A percentile compares a stretch with the other conserved stretches of the same genome.
These are phyloP conservation scores for Nephrotoma flavescens DNA, from an alignment of 2,888 invertebrate species.

Conservation along the genomic window DNA sequence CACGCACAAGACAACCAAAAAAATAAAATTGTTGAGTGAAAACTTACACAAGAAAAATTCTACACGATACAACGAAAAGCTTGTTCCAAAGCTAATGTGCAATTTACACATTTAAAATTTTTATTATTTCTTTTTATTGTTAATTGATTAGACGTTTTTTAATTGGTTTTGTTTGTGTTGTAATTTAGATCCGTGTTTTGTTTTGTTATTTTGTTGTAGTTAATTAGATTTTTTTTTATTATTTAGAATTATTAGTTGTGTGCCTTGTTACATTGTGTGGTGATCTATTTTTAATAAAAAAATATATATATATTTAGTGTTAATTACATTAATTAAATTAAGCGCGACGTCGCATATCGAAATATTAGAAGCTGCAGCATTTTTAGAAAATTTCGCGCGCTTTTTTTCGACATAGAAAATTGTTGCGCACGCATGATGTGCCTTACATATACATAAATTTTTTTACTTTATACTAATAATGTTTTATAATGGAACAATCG, in stretches of 20 bases:
- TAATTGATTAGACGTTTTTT: not conserved
- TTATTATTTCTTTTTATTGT: not conserved
- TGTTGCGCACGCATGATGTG: not conserved
- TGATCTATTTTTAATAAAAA: not conserved
- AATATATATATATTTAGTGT: not conserved
- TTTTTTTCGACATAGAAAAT: not conserved
- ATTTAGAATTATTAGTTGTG: not conserved
- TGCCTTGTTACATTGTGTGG: not conserved
- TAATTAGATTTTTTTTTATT: not conserved
- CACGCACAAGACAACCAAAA: not conserved
- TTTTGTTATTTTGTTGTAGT: not conserved
- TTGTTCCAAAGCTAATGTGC: not conserved
- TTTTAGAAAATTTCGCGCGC: not conserved
- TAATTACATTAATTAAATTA: not conserved
- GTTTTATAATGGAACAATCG: conserved; percentile 4
- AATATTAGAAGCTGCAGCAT: not conserved
- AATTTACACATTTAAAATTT: not conserved
- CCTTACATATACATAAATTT: not conserved
- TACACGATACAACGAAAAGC: not conserved
- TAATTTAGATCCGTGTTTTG: not conserved
- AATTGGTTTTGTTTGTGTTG: not conserved
- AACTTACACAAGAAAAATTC: not conserved
- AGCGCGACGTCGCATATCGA: not conserved
- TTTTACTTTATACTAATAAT: not conserved
- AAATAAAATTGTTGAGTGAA: not conserved